Percentiles rank a stretch among this genome's conserved stretches.
Evolutionary conservation across 2,113 vertebrate genomes (phyloP).

Genomic region (Narcine bancroftii): DNA sequence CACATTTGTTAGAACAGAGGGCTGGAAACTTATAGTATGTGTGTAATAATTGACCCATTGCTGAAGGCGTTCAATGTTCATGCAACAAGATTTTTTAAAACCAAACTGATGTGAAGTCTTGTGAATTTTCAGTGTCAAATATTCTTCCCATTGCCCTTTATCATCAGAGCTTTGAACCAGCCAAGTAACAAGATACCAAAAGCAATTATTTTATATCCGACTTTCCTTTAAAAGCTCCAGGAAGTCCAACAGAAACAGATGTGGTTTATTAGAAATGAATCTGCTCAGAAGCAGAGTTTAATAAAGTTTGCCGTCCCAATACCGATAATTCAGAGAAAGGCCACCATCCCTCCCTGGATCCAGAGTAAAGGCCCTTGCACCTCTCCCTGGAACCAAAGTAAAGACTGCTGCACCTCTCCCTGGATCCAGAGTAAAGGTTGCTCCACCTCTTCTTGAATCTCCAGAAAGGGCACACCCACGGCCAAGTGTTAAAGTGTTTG

Average conservation of each 20-base stretch:
- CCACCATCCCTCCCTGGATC: background rate
- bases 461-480: too few species aligned
- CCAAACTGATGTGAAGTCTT: background rate
- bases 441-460: too few species aligned
- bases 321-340: background rate
- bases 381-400: too few species aligned
- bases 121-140: background rate
- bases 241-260: constrained; percentile 5
- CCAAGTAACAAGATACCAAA: background rate
- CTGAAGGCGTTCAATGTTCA: background rate
- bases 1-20: background rate
- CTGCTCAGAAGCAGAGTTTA: background rate
- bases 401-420: too few species aligned
- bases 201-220: background rate
- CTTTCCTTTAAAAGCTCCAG: background rate
- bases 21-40: background rate
- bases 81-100: background rate
- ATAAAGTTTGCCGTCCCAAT: background rate
- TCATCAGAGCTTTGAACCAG: background rate
- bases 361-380: background rate
- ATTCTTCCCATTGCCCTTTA: background rate
- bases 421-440: background rate
- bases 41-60: background rate
- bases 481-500: too few species aligned
- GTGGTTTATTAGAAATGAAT: background rate